Percentiles rank a stretch among this genome's conserved stretches.
phyloP scores from a whole-genome alignment of 1,140 invertebrate genomes.

The Drosophila guanche region DNA sequence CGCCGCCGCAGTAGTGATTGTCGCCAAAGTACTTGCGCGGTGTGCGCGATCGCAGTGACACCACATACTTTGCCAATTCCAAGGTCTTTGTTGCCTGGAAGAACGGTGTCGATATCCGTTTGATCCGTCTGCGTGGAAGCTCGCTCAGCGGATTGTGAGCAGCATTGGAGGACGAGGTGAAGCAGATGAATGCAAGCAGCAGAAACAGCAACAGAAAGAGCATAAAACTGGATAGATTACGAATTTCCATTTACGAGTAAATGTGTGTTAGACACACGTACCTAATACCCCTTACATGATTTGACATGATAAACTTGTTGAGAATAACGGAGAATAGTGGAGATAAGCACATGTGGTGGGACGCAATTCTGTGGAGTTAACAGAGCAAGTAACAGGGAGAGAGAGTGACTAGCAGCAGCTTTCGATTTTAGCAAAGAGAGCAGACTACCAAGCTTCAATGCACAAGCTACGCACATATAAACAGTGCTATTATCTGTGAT shows the following conservation, averaged over 20 bases:
- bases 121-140: slow-evolving; percentile 7
- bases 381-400: too few relatives aligned
- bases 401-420: too few relatives aligned
- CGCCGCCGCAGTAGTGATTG: slow-evolving; percentile 55
- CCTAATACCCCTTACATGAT: not conserved
- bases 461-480: too few relatives aligned
- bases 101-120: slow-evolving; percentile 34
- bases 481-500: too few relatives aligned
- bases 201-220: slow-evolving; percentile 4
- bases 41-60: slow-evolving; percentile 51
- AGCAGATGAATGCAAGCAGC: not conserved
- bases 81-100: not conserved
- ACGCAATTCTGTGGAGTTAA: too few relatives aligned
- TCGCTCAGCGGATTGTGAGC: not conserved
- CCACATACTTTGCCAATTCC: slow-evolving; percentile 37
- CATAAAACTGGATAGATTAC: not conserved
- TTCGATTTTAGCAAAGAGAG: too few relatives aligned
- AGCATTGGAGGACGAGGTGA: not conserved
- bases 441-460: too few relatives aligned
- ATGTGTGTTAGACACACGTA: too few relatives aligned
- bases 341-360: too few relatives aligned
- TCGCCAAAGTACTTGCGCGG: slow-evolving; percentile 44
- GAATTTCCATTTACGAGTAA: too few relatives aligned
- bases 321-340: too few relatives aligned
- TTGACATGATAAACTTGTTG: slow-evolving; percentile 1